Evolutionary conservation across 2,113 vertebrate genomes (phyloP), one percentile per base, ranked within the genome.

Genomic region (Bucco capensis): DNA sequence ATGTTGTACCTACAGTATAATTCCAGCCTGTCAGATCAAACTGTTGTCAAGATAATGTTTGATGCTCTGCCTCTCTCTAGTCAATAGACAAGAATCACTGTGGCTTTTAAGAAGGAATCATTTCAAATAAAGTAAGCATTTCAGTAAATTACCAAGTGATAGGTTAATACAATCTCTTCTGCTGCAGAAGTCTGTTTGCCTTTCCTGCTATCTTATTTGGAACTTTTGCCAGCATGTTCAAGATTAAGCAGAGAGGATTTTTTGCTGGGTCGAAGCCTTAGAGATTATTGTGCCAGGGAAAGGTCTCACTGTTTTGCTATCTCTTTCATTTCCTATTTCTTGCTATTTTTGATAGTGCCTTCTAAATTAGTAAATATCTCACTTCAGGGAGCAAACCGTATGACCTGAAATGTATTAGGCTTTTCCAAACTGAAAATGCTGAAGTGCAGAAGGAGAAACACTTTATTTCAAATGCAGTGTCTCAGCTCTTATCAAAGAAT

Each of bases 351-450:
- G 89, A 88, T 83, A 70, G 3, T n/a, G 80, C 37, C 47, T 92
- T 77, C 51, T 91, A 95, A 89, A 96, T 94, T 71, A 86, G 38
- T 81, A 94, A 94, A 91, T 88, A 92, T 83, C 51, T 94, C 79
- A 73, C 85, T 88, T 92, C 19, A 64, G 83, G 47, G 86, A 89
- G 47, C 64, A 77, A 87, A 47, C n/a, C 83, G 9, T 70, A 33
- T 88, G 79, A 88, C 79, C 79, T 80, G 35, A 67, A 80, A 83
- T 44, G 7, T 60, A 72, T 62, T 77, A 67, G 60, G 44, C 11
- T 89, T 94, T 91, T 86, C 27, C 35, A 86, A 92, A 79, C 46
- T 46, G 67, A 89, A 94, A 91, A 80, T 66, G 38, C 38, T 60
- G 44, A 77, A 79, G 21, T 70, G 49, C 35, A 85, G 31, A 75